A percentile compares a stretch with the other conserved stretches of the same genome.
Conservation (phyloP, 2,797 vertebrate genomes). For the Thunnus albacares region DNA sequence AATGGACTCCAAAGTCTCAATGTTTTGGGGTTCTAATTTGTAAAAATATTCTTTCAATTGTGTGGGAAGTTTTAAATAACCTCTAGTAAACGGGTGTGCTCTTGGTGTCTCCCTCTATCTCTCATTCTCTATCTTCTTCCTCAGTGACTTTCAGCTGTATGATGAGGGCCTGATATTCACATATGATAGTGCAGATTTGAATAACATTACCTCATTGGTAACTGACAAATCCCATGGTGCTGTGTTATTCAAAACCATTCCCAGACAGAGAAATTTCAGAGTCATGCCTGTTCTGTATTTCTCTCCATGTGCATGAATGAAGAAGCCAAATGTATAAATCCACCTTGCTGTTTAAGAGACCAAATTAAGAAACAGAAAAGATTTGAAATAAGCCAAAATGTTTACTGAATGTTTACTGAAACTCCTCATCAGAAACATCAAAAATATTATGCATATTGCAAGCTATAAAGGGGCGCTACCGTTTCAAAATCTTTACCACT, state of each 20-base stretch:
- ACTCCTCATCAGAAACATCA: background rate
- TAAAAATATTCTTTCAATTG: background rate
- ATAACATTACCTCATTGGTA: background rate
- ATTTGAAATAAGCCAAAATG: background rate
- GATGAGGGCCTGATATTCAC: slow-evolving; percentile 9
- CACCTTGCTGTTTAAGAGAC: background rate
- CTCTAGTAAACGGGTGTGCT: background rate
- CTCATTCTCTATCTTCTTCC: slow-evolving; percentile 2
- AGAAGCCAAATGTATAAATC: background rate
- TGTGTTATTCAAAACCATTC: slow-evolving; percentile 14
- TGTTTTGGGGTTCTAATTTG: background rate
- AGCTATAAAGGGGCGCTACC: background rate
- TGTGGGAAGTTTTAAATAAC: background rate
- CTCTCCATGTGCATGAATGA: background rate
- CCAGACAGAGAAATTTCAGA: background rate
- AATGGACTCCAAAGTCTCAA: too few relatives aligned
- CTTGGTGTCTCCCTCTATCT: background rate
- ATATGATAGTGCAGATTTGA: slow-evolving; percentile 9
- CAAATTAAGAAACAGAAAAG: background rate
- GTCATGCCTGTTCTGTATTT: background rate
- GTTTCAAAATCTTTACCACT: background rate
- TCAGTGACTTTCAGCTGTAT: background rate
- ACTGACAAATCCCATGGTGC: slow-evolving; percentile 15
- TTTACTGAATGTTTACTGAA: background rate
- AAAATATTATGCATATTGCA: background rate